Evolutionary conservation across 2,113 vertebrate species (phyloP).

Genomic region (Lagopus muta): DNA sequence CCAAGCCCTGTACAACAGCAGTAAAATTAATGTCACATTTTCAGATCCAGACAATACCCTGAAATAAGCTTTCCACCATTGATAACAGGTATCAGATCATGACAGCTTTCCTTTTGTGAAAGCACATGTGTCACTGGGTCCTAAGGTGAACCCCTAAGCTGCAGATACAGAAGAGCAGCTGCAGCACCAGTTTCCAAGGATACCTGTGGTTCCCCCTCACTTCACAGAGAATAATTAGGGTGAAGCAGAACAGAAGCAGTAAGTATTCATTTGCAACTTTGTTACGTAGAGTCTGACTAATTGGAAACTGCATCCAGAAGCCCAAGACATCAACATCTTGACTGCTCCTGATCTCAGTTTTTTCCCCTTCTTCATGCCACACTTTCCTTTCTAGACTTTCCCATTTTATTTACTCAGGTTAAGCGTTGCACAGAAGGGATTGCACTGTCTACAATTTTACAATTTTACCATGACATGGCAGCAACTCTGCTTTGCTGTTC

Average conservation of each 20-base stretch:
- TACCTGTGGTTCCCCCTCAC: not conserved
- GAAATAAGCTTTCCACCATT: not conserved
- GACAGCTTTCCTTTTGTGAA: not conserved
- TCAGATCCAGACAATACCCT: not conserved
- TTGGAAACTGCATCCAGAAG: not conserved
- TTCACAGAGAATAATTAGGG: not conserved
- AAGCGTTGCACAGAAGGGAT: not conserved
- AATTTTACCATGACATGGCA: not conserved
- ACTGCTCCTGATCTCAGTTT: not conserved
- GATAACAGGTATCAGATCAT: not conserved
- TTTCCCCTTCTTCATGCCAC: not conserved
- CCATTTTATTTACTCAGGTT: not conserved
- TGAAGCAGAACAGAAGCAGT: not conserved
- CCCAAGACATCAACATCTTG: not conserved
- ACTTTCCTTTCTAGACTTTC: not conserved
- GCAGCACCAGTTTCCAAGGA: not conserved
- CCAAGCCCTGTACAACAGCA: not conserved
- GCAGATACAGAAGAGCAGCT: not conserved
- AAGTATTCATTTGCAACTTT: not conserved
- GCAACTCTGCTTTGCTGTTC: not conserved
- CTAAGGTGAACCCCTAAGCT: not conserved
- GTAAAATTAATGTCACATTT: not conserved
- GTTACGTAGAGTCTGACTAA: not conserved
- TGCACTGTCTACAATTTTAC: not conserved
- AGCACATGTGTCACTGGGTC: not conserved